Evolutionary conservation across 2,888 invertebrate genomes (phyloP).

Genomic region (Pterostichus niger): DNA sequence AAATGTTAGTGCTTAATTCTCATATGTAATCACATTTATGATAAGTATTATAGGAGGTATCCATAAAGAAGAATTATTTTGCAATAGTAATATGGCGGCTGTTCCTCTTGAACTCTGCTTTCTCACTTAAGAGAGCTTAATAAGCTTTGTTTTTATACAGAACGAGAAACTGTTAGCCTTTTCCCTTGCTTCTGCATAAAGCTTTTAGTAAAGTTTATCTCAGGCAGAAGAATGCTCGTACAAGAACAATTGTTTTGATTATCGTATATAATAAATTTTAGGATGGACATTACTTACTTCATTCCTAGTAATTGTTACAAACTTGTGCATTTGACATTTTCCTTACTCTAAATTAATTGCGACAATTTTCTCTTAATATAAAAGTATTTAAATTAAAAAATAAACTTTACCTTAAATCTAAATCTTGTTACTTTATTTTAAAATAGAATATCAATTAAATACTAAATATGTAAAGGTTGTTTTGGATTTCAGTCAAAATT

Average conservation of each 20-base stretch:
- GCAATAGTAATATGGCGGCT: conserved; percentile 38
- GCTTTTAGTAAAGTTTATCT: conserved; percentile 38
- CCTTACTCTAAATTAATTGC: conserved; percentile 59
- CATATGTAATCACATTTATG: conserved; percentile 63
- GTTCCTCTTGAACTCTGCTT: conserved; percentile 34
- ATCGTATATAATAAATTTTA: conserved; percentile 63
- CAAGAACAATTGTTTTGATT: conserved; percentile 63
- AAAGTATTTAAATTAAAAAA: conserved; percentile 55
- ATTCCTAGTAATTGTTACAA: conserved; percentile 49
- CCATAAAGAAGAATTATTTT: conserved; percentile 59
- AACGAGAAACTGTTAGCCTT: conserved; percentile 35
- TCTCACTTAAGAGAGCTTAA: conserved; percentile 38
- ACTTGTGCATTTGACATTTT: conserved; percentile 66
- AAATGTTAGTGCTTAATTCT: conserved; percentile 61
- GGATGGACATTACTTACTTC: conserved; percentile 64
- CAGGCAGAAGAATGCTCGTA: conserved; percentile 56
- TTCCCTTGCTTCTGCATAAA: conserved; percentile 40
- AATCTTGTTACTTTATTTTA: conserved; percentile 22
- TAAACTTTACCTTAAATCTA: conserved; percentile 53
- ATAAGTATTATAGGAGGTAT: conserved; percentile 64
- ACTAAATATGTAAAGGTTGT: too few relatives aligned
- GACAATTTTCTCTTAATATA: conserved; percentile 46
- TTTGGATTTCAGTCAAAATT: too few relatives aligned
- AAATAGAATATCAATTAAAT: conserved; percentile 4
- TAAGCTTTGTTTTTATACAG: conserved; percentile 32